Percentiles rank a stretch among this genome's conserved stretches.
phyloP scores from a whole-genome alignment of 2,888 invertebrate species.

The Drosophila limbata region DNA sequence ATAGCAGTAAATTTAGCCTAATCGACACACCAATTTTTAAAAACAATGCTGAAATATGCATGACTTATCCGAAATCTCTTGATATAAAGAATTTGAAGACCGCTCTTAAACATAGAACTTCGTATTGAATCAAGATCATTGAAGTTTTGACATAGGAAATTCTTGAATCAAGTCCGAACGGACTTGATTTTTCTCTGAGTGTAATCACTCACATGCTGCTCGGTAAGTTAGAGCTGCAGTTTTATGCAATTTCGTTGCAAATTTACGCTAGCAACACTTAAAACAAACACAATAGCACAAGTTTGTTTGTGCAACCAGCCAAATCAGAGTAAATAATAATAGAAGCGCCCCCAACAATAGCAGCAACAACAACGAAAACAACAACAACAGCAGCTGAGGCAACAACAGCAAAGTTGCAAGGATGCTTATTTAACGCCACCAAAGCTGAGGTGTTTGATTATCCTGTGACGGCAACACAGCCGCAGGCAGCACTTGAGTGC shows the following conservation, averaged over 20 bases:
- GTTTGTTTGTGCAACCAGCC: conserved; percentile 60
- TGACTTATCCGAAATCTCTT: no score
- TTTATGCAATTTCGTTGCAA: conserved; percentile 39
- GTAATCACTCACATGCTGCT: conserved; percentile 7
- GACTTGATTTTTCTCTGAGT: no score
- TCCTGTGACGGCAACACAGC: conserved; percentile 36
- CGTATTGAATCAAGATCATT: no score
- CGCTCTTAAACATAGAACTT: no score
- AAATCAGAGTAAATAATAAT: conserved; percentile 72
- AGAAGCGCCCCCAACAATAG: conserved; percentile 46
- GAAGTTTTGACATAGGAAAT: no score
- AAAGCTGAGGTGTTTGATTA: conserved; percentile 54
- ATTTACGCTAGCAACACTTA: conserved; percentile 38
- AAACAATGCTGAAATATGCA: no score
- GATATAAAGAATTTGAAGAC: no score
- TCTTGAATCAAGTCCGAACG: no score
- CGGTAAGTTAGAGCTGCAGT: conserved; percentile 14
- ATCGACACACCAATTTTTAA: no score
- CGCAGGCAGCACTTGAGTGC: conserved; percentile 34
- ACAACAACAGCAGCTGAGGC: conserved; percentile 20
- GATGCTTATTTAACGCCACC: conserved; percentile 54
- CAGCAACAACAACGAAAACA: conserved; percentile 14
- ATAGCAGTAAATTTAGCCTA: no score
- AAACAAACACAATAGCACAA: conserved; percentile 51
- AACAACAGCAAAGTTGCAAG: conserved; percentile 27